Evolutionary conservation across 2,888 invertebrate genomes (phyloP).

Genomic region (Acrobasis consociella): DNA sequence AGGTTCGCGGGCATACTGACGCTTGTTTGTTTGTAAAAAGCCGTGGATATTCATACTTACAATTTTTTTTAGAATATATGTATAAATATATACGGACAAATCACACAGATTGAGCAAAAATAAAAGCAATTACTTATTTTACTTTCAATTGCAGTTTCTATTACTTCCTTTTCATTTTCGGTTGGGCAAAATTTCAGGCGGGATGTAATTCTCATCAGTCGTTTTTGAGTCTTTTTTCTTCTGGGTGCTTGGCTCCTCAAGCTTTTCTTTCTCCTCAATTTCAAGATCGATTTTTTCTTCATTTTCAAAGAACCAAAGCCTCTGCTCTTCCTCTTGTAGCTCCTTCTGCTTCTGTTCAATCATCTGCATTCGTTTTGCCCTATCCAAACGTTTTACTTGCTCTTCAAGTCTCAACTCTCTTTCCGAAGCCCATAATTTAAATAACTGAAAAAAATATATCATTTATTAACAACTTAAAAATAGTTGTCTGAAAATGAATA

Average conservation of each 20-base stretch:
- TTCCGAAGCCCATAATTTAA: conserved; percentile 81
- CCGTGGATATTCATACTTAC: too few species aligned
- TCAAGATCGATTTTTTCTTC: conserved; percentile 88
- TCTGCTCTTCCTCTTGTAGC: conserved; percentile 83
- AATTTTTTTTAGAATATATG: too few species aligned
- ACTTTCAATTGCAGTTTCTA: not conserved
- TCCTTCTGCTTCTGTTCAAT: conserved; percentile 79
- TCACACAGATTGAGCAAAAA: not conserved
- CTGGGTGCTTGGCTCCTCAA: conserved; percentile 46
- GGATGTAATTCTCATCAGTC: conserved; percentile 85
- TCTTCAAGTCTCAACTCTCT: conserved; percentile 83
- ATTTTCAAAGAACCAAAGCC: conserved; percentile 91
- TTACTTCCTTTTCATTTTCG: conserved; percentile 46
- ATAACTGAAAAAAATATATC: conserved; percentile 65
- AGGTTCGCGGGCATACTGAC: too few species aligned
- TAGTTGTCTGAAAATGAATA: too few species aligned
- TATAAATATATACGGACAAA: too few species aligned
- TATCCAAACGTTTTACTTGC: conserved; percentile 82
- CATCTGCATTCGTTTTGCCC: conserved; percentile 74
- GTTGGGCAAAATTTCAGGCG: conserved; percentile 85
- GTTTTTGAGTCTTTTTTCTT: conserved; percentile 75
- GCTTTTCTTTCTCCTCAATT: conserved; percentile 84
- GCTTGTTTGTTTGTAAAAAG: too few species aligned
- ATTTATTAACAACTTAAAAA: not conserved
- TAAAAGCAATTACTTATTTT: not conserved